Percentiles rank a stretch among this genome's conserved stretches.
Conservation (phyloP, 1,140 invertebrate species). For the Adoxophyes honmai region DNA sequence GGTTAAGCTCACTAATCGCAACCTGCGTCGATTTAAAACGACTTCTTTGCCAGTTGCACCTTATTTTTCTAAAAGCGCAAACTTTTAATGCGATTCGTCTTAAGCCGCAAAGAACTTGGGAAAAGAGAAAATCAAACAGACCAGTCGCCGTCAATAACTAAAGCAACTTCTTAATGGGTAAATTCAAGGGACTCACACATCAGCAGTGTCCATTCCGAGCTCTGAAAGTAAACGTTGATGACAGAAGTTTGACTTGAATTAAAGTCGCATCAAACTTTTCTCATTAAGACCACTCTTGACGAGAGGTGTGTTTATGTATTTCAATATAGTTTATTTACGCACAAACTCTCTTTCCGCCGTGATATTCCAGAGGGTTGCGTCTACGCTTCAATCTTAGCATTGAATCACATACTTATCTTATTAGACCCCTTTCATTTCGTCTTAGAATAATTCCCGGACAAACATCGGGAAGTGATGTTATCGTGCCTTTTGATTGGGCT, state of each 20-base stretch:
- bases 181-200: not conserved
- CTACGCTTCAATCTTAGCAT: not conserved
- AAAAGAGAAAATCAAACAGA: conserved; percentile 38
- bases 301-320: conserved; percentile 69
- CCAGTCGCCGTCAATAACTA: conserved; percentile 33
- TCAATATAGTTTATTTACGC: conserved; percentile 43
- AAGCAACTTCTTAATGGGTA: conserved; percentile 38
- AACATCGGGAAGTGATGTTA: too few relatives aligned
- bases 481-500: conserved; percentile 9
- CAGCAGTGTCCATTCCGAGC: conserved; percentile 18
- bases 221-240: conserved; percentile 62
- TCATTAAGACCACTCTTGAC: conserved; percentile 69
- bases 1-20: too few relatives aligned
- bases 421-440: conserved; percentile 15
- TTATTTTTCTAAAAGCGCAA: conserved; percentile 35
- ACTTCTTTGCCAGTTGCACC: not conserved
- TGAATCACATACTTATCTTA: conserved; percentile 2
- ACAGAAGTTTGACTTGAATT: conserved; percentile 71
- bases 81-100: conserved; percentile 57
- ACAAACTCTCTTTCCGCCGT: conserved; percentile 43
- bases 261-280: conserved; percentile 72
- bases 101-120: conserved; percentile 44
- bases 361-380: not conserved
- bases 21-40: too few relatives aligned
- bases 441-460: not conserved